These are phyloP conservation scores for Macquaria ambigua DNA, from an alignment of 2,113 vertebrate species.

Conservation along the genomic window DNA sequence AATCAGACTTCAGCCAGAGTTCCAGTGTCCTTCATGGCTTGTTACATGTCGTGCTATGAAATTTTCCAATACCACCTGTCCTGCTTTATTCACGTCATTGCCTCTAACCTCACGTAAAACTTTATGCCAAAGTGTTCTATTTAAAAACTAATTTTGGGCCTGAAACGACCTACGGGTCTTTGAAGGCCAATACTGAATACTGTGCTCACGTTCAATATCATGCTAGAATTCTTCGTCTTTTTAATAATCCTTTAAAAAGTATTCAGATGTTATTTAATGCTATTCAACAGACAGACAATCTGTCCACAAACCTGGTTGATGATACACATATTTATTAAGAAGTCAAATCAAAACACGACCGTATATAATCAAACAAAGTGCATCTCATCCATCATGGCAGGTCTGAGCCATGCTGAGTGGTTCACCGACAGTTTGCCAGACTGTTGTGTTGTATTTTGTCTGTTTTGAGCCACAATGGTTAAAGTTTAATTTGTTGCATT, in stretches of 20 bases:
- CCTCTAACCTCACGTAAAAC: background rate
- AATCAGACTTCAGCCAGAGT: slow-evolving; percentile 33
- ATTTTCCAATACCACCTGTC: slow-evolving; percentile 42
- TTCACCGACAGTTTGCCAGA: background rate
- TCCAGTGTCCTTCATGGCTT: slow-evolving; percentile 39
- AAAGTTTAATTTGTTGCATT: slow-evolving; percentile 27
- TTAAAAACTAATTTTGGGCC: background rate
- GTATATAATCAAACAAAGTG: background rate
- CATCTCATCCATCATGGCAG: background rate
- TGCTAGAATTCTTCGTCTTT: background rate
- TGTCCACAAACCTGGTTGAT: no score
- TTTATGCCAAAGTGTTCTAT: background rate
- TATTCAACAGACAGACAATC: background rate
- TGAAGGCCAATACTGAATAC: background rate
- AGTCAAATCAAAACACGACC: background rate
- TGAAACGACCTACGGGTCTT: background rate
- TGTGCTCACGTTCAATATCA: background rate
- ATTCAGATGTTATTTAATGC: background rate
- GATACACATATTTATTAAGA: no score
- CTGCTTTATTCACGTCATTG: background rate
- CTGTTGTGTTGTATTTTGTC: background rate
- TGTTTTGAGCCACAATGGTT: slow-evolving; percentile 1
- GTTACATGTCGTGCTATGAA: background rate
- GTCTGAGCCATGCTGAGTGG: background rate
- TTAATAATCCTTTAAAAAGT: background rate